Evolutionary conservation across 2,888 invertebrate species (phyloP).

Genomic region (Drosophila cognata): DNA sequence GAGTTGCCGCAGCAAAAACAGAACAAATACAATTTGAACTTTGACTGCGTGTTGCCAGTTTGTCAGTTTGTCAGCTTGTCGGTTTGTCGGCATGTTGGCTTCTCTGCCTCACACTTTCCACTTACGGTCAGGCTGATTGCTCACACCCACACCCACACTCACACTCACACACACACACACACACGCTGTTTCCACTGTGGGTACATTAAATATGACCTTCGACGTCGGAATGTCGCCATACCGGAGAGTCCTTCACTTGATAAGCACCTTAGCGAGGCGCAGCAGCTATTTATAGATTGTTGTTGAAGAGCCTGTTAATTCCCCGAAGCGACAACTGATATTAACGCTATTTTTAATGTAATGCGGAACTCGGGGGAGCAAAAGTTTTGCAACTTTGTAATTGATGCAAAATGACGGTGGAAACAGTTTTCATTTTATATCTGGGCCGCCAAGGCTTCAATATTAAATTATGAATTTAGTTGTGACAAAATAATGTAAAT

Average conservation of each 20-base stretch:
- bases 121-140: conserved; percentile 29
- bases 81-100: background rate
- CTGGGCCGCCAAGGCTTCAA: background rate
- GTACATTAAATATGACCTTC: conserved; percentile 43
- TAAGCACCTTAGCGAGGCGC: conserved; percentile 33
- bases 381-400: background rate
- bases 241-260: conserved; percentile 33
- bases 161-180: background rate
- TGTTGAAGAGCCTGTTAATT: conserved; percentile 35
- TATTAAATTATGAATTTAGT: background rate
- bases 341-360: conserved; percentile 26
- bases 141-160: background rate
- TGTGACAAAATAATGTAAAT: background rate
- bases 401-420: background rate
- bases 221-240: conserved; percentile 27
- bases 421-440: background rate
- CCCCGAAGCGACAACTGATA: conserved; percentile 31
- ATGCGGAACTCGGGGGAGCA: conserved; percentile 15
- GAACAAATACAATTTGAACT: conserved; percentile 31
- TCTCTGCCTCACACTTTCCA: background rate
- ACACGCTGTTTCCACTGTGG: conserved; percentile 13
- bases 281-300: conserved; percentile 50
- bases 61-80: conserved; percentile 12
- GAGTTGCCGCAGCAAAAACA: conserved; percentile 28
- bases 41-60: conserved; percentile 35